These are phyloP conservation scores for Pipra filicauda DNA, from an alignment of 2,113 vertebrate genomes.

Conservation along the genomic window DNA sequence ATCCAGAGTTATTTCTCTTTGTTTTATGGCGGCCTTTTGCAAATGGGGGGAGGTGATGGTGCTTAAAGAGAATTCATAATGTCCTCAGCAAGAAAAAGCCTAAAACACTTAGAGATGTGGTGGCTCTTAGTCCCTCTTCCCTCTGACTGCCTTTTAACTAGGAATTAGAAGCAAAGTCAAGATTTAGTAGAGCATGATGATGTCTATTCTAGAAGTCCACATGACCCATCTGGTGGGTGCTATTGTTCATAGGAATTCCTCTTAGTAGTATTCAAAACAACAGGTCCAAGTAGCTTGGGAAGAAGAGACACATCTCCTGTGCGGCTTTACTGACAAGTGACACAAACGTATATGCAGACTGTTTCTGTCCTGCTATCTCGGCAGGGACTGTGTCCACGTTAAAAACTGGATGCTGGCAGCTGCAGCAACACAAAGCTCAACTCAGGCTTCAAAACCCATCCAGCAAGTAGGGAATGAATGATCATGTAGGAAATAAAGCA, in stretches of 20 bases:
- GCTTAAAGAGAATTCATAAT: not conserved
- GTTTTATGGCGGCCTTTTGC: not conserved
- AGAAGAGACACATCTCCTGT: not conserved
- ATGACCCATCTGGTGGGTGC: not conserved
- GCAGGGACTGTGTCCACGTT: not conserved
- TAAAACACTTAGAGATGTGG: not conserved
- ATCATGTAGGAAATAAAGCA: not conserved
- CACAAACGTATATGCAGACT: fast-evolving
- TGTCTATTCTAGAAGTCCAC: not conserved
- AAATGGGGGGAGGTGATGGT: not conserved
- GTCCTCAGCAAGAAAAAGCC: not conserved
- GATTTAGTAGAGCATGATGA: not conserved
- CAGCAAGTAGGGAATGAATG: not conserved
- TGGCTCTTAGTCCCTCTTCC: not conserved
- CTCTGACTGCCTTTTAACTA: not conserved
- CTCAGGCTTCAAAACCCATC: not conserved
- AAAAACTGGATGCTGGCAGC: not conserved
- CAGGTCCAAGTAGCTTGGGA: not conserved
- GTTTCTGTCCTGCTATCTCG: not conserved
- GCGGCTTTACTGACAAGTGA: not conserved
- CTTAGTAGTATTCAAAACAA: not conserved
- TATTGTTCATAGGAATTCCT: not conserved
- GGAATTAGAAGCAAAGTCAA: not conserved
- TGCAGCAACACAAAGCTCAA: not conserved
- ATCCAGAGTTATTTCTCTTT: not conserved